These are phyloP conservation scores for Drosophila micromelanica DNA, from an alignment of 1,140 invertebrate species.

Conservation along the genomic window DNA sequence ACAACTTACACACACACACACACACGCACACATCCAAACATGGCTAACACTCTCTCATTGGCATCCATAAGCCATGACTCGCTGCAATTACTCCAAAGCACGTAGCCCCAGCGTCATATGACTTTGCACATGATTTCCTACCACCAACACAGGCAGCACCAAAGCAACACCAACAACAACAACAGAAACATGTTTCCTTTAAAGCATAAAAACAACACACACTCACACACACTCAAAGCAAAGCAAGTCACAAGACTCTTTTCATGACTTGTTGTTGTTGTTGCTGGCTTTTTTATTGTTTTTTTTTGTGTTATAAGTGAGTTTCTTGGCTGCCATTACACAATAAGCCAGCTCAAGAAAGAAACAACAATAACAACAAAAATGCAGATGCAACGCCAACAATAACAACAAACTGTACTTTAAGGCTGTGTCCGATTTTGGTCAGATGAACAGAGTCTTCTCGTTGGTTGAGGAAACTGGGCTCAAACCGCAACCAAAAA, in stretches of 20 bases:
- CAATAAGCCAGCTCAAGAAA: constrained; percentile 32
- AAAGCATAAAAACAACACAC: constrained; percentile 44
- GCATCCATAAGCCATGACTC: constrained; percentile 59
- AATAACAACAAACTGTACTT: constrained; percentile 7
- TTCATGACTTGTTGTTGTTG: constrained; percentile 29
- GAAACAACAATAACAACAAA: constrained; percentile 13
- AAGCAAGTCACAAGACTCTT: constrained; percentile 50
- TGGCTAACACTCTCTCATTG: constrained; percentile 23
- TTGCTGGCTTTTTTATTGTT: constrained; percentile 38
- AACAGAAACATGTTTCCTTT: constrained; percentile 52
- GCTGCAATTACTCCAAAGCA: constrained; percentile 74
- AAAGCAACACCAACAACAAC: constrained; percentile 20
- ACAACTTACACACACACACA: neutral
- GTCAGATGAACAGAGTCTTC: constrained; percentile 3
- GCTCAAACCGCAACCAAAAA: neutral
- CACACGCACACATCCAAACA: constrained; percentile 4
- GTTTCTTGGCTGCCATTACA: constrained; percentile 62
- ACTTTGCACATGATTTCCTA: constrained; percentile 82
- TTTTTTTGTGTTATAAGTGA: constrained; percentile 44
- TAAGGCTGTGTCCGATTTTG: constrained; percentile 3
- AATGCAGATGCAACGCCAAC: constrained; percentile 27
- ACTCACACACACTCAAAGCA: constrained; percentile 30
- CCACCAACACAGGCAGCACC: constrained; percentile 60
- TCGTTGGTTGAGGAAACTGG: neutral
- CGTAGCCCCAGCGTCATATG: constrained; percentile 74